Base-by-base conservation (phyloP, 64 coral and sea anemone species). In the Stylophora pistillata region DNA sequence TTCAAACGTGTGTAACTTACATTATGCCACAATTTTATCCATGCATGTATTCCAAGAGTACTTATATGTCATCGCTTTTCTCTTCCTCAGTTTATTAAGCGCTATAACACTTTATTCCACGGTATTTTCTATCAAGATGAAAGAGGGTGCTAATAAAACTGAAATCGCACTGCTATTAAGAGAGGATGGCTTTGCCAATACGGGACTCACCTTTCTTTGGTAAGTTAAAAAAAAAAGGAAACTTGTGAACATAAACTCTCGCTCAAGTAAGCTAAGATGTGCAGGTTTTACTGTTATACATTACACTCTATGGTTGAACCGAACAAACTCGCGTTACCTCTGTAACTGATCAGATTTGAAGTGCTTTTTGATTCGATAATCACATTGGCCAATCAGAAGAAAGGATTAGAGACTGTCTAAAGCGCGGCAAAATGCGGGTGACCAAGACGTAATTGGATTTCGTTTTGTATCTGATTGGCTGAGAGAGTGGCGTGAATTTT, bases 101-200 rank as follows among this genome's bases (percentile, higher is more conserved):
- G 91, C 89, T 68, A 88, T 95, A 56, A 95, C 89, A 18, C 82
- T 86, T 5, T 95, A 91, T 70, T 88, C 85, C 6, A 95, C 94
- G 0, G 93, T 91, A 29, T 95, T 91, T 29, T 95, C 93, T 0
- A 85, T 86, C 17, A 86, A 95, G 71, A 91, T 91, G 61, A 72
- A 53, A 16, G 41, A 58, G 21, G 66, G 79, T 1, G 20, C 25
- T 23, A 91, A 81, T 55, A 60, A 57, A 59, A 23, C 69, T 34
- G 63, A 56, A 15, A 95, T 95, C 23, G 89, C 81, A 10, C 33
- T 10, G 1, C 15, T 91, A 69, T 72, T 95, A 66, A 95, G 82
- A 53, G 56, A 95, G 15, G 91, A 95, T 65, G 94, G 94, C 20
- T 87, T 87, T 15, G 94, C 94, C 9, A 95, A 95, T 56, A 95